phyloP scores from a whole-genome alignment of 2,113 vertebrate species.

The Taurulus bubalis region DNA sequence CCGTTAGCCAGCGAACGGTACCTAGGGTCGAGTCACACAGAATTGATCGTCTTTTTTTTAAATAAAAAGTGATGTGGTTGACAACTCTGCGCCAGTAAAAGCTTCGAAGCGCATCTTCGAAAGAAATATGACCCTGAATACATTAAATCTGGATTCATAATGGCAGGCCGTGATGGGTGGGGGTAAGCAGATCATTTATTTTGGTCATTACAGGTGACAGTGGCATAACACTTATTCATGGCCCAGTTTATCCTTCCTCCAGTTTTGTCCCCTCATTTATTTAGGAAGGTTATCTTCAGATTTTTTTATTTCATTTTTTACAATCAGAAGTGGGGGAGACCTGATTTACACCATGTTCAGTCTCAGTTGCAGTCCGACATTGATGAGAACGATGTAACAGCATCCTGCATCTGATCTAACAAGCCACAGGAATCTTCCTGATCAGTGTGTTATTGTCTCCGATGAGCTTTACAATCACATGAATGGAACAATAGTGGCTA shows the following conservation, averaged over 20 bases:
- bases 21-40: neutral
- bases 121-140: neutral
- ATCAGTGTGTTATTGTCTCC: conserved; percentile 30
- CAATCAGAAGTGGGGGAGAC: neutral
- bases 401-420: neutral
- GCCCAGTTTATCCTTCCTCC: neutral
- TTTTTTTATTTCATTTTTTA: too few relatives aligned
- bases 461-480: conserved; percentile 1
- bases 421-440: conserved; percentile 5
- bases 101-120: neutral
- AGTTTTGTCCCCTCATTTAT: neutral
- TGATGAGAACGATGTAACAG: conserved; percentile 1
- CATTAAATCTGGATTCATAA: neutral
- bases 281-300: neutral
- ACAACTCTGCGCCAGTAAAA: neutral
- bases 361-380: conserved; percentile 22
- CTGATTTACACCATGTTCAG: conserved; percentile 1
- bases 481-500: conserved; percentile 23
- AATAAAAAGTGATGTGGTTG: neutral
- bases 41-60: neutral
- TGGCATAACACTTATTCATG: neutral
- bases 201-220: neutral
- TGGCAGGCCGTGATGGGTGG: neutral
- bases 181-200: neutral
- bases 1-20: neutral